Conservation (phyloP, 2,888 invertebrate species). For the Neuroscelio doddi region DNA sequence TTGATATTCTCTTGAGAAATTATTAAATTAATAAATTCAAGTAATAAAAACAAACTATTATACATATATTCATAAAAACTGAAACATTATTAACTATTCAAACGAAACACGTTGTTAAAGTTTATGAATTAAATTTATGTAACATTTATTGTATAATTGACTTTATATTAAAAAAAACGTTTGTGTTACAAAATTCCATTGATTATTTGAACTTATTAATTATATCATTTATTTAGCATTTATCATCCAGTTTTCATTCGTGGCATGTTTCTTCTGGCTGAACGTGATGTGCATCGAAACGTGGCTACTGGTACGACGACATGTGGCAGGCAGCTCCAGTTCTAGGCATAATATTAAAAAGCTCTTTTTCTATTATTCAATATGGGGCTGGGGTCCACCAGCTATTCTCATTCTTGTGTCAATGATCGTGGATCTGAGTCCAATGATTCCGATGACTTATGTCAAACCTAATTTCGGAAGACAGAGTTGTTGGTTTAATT, state of each 20-base stretch:
- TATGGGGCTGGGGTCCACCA: conserved; percentile 76
- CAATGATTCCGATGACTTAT: conserved; percentile 77
- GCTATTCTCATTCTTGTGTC: conserved; percentile 75
- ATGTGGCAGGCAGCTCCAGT: conserved; percentile 50
- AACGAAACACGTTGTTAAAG: no score
- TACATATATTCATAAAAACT: no score
- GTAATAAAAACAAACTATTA: no score
- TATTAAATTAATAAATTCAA: conserved; percentile 67
- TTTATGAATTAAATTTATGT: no score
- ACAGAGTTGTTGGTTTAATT: conserved; percentile 77
- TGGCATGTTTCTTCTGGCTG: conserved; percentile 80
- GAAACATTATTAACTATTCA: no score
- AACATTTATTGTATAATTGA: no score
- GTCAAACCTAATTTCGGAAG: conserved; percentile 76
- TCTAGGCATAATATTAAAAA: conserved; percentile 28
- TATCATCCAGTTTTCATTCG: conserved; percentile 78
- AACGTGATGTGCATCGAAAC: conserved; percentile 81
- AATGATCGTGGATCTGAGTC: conserved; percentile 75
- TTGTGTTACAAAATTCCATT: no score
- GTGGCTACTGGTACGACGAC: conserved; percentile 73
- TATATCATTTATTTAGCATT: conserved; percentile 73
- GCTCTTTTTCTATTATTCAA: conserved; percentile 75
- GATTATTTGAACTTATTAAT: neutral
- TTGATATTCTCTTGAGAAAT: no score
- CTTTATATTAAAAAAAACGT: no score